A percentile compares a stretch with the other conserved stretches of the same genome.
Conservation (phyloP, 1,140 invertebrate species). For the Melitaea cinxia region DNA sequence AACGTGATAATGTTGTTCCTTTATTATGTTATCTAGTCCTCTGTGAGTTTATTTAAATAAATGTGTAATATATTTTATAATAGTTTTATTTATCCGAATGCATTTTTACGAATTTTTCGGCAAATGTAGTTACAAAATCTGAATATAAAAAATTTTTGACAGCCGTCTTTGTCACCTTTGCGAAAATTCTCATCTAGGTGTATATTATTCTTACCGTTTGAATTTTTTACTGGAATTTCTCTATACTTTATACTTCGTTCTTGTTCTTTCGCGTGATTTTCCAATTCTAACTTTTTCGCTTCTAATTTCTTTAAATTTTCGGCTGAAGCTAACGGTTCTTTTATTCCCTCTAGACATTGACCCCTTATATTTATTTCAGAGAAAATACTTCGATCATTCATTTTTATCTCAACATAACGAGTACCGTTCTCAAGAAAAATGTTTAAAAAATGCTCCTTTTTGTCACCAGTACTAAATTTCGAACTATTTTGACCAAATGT, state of each 20-base stretch:
- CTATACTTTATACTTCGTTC: constrained; percentile 43
- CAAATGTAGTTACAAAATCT: constrained; percentile 69
- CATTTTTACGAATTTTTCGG: constrained; percentile 58
- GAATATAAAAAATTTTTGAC: constrained; percentile 57
- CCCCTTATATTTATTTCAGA: constrained; percentile 67
- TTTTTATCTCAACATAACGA: constrained; percentile 55
- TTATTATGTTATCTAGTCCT: constrained; percentile 62
- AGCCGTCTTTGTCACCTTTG: constrained; percentile 35
- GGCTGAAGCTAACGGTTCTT: constrained; percentile 55
- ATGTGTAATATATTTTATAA: not conserved
- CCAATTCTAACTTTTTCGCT: constrained; percentile 56
- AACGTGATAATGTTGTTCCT: constrained; percentile 53
- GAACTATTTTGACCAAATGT: constrained; percentile 42
- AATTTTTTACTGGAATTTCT: constrained; percentile 65
- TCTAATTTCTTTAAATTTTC: constrained; percentile 60
- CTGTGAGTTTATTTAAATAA: constrained; percentile 44
- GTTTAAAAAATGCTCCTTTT: constrained; percentile 52
- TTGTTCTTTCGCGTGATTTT: constrained; percentile 43
- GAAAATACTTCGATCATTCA: constrained; percentile 54
- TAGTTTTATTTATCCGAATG: constrained; percentile 39
- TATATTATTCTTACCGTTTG: constrained; percentile 65
- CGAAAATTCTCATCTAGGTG: constrained; percentile 54
- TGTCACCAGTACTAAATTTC: constrained; percentile 33
- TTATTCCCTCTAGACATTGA: constrained; percentile 23
- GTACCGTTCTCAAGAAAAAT: constrained; percentile 47